A percentile compares a stretch with the other conserved stretches of the same genome.
Evolutionary conservation across 1,140 invertebrate genomes (phyloP).

Genomic region (Carposina sasakii): DNA sequence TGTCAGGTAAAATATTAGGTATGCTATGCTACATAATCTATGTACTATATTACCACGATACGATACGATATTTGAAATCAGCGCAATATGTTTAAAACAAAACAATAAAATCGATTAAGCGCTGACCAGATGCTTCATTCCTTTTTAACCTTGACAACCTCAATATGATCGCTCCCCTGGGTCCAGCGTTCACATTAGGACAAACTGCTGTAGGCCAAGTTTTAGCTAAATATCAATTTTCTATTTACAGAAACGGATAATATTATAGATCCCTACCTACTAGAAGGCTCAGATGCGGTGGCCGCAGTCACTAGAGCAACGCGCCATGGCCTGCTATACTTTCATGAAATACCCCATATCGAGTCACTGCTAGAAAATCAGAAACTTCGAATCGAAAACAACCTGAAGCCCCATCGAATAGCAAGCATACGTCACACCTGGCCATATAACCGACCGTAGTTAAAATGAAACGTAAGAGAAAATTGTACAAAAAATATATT

Average conservation of each 20-base stretch:
- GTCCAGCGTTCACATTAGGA: no score
- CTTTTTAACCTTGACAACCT: no score
- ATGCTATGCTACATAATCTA: not conserved
- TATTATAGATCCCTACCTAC: slow-evolving; percentile 65
- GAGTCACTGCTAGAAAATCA: slow-evolving; percentile 74
- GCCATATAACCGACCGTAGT: slow-evolving; percentile 71
- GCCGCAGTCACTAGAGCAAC: slow-evolving; percentile 67
- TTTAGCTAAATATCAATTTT: not conserved
- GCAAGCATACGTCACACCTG: slow-evolving; percentile 74
- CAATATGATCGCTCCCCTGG: no score
- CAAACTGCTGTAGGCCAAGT: no score
- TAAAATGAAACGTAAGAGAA: no score
- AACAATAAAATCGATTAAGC: no score
- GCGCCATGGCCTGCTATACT: slow-evolving; percentile 74
- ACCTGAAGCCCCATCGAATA: slow-evolving; percentile 72
- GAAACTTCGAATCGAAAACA: slow-evolving; percentile 72
- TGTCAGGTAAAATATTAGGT: slow-evolving; percentile 14
- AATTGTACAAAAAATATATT: no score
- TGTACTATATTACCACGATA: no score
- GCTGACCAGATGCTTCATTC: no score
- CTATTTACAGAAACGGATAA: not conserved
- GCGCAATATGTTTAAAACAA: no score
- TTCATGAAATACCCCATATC: slow-evolving; percentile 77
- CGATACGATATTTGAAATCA: no score
- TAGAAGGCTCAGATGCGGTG: slow-evolving; percentile 71